These are phyloP conservation scores for Ramazzottius varieornatus DNA, from an alignment of 2,888 invertebrate genomes.

Conservation along the genomic window DNA sequence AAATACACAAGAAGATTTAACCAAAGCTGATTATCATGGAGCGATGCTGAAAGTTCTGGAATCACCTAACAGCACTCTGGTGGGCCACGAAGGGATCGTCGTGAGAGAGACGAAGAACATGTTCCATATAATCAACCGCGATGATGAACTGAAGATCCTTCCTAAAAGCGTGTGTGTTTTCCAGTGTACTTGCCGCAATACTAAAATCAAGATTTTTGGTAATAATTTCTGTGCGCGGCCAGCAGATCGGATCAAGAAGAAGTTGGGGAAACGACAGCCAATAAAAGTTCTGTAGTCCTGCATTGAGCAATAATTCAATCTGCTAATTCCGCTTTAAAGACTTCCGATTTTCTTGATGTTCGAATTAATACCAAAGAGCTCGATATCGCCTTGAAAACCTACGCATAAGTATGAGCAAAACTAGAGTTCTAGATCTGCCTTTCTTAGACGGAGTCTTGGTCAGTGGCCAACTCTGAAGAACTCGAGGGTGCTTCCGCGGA, in stretches of 20 bases:
- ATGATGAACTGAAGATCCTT: background rate
- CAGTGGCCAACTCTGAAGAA: too few species aligned
- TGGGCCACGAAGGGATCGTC: background rate
- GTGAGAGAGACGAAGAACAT: background rate
- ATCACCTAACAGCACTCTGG: background rate
- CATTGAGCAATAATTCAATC: too few species aligned
- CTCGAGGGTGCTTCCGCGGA: too few species aligned
- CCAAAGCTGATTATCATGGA: background rate
- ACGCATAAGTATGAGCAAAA: too few species aligned
- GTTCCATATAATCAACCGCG: background rate
- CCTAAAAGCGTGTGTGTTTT: background rate
- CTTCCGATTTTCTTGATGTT: too few species aligned
- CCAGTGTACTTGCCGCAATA: background rate
- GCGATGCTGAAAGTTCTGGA: background rate
- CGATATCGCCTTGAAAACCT: too few species aligned
- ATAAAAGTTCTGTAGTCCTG: background rate
- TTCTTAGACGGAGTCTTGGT: too few species aligned
- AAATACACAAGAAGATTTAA: background rate
- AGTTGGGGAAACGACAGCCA: background rate
- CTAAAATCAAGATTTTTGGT: background rate
- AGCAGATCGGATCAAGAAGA: constrained; percentile 1
- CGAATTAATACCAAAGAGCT: too few species aligned
- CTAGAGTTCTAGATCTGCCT: too few species aligned
- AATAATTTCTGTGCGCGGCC: constrained; percentile 1
- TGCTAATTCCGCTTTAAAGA: too few species aligned